A percentile compares a stretch with the other conserved stretches of the same genome.
These are phyloP conservation scores for Fopius arisanus DNA, from an alignment of 1,140 invertebrate genomes.

Conservation along the genomic window DNA sequence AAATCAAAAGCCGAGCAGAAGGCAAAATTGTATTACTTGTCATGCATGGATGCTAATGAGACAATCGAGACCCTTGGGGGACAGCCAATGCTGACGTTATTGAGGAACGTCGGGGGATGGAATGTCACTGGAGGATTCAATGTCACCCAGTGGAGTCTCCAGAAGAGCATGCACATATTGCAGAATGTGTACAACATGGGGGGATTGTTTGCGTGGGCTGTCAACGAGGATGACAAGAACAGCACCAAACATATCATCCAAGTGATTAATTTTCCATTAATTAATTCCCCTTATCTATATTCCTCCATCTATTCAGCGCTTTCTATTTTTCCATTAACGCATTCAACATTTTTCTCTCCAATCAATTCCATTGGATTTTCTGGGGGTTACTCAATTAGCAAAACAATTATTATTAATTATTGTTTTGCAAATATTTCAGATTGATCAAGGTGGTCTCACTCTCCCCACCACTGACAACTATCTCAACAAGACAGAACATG, in stretches of 20 bases:
- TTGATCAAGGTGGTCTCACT: slow-evolving; percentile 92
- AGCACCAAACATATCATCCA: slow-evolving; percentile 87
- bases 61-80: slow-evolving; percentile 85
- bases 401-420: slow-evolving; percentile 8
- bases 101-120: slow-evolving; percentile 81
- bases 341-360: too few species aligned
- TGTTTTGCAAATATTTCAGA: slow-evolving; percentile 60
- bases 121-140: slow-evolving; percentile 73
- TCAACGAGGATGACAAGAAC: slow-evolving; percentile 93
- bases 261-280: slow-evolving; percentile 63
- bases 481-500: slow-evolving; percentile 84
- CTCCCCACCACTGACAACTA: slow-evolving; percentile 92
- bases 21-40: slow-evolving; percentile 89
- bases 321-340: too few species aligned
- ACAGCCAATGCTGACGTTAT: slow-evolving; percentile 80
- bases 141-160: slow-evolving; percentile 76
- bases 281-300: background rate
- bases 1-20: slow-evolving; percentile 86
- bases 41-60: slow-evolving; percentile 93
- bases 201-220: slow-evolving; percentile 89
- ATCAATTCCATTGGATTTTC: too few species aligned
- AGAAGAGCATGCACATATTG: slow-evolving; percentile 78
- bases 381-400: too few species aligned
- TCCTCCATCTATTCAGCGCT: too few species aligned
- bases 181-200: slow-evolving; percentile 90